Evolutionary conservation across 2,797 vertebrate genomes (phyloP).

Genomic region (Tauraco hartlaubi): DNA sequence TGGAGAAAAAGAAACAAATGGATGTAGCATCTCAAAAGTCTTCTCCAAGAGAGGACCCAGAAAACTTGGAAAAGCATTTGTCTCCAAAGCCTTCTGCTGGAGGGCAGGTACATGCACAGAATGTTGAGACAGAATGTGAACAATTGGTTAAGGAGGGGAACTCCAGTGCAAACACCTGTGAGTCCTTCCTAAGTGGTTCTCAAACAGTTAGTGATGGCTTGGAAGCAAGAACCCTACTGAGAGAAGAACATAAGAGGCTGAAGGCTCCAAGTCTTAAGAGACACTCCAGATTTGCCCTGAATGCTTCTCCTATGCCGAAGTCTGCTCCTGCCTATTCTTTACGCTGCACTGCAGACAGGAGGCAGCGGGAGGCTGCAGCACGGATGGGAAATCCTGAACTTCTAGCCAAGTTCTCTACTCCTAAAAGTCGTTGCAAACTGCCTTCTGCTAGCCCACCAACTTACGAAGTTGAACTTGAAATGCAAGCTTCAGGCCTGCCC

Average conservation of each 20-base stretch:
- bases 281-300: conserved; percentile 43
- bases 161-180: conserved; percentile 53
- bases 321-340: conserved; percentile 79
- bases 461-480: conserved; percentile 92
- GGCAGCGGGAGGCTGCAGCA: conserved; percentile 84
- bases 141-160: not conserved
- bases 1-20: not conserved
- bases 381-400: conserved; percentile 78
- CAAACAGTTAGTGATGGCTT: conserved; percentile 75
- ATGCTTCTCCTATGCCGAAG: not conserved
- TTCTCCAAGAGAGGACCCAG: not conserved
- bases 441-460: conserved; percentile 64
- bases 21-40: not conserved
- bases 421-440: conserved; percentile 7
- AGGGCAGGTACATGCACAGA: not conserved
- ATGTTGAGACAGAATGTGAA: not conserved
- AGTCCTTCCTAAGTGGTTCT: conserved; percentile 49
- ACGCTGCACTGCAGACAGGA: conserved; percentile 85
- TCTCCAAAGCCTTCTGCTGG: not conserved
- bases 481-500: conserved; percentile 91
- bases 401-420: conserved; percentile 67
- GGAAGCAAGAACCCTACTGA: conserved; percentile 71
- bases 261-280: conserved; percentile 79
- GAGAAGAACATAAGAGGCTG: conserved; percentile 66
- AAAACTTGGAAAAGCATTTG: not conserved